Percentiles rank a stretch among this genome's conserved stretches.
Evolutionary conservation across 2,113 vertebrate genomes (phyloP).

Genomic region (Aspidoscelis tigris): DNA sequence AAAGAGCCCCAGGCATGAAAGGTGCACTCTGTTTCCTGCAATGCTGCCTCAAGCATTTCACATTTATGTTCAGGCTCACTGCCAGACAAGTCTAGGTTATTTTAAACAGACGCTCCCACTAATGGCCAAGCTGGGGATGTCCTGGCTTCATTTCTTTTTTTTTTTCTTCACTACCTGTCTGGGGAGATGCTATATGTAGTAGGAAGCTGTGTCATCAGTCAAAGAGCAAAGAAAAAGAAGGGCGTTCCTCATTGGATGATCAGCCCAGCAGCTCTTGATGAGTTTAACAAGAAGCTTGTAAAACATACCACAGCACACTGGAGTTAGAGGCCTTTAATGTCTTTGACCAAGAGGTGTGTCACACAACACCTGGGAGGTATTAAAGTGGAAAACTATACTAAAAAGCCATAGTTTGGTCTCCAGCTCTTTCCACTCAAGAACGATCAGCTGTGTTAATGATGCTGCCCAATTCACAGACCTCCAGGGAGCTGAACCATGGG

Average conservation of each 20-base stretch:
- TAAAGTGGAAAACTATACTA: conserved; percentile 7
- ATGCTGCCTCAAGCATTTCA: conserved; percentile 14
- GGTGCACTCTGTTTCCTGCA: conserved; percentile 9
- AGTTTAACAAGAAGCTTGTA: background rate
- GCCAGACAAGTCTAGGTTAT: conserved; percentile 25
- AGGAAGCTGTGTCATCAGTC: background rate
- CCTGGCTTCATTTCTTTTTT: conserved; percentile 27
- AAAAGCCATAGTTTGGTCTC: conserved; percentile 2
- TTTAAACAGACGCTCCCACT: conserved; percentile 26
- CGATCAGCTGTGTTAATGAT: background rate
- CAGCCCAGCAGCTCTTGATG: background rate
- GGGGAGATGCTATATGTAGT: background rate
- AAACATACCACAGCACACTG: background rate
- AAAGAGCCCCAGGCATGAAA: background rate
- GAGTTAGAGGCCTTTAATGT: background rate
- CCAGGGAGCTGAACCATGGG: conserved; percentile 1
- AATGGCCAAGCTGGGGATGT: conserved; percentile 14
- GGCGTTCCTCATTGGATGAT: background rate
- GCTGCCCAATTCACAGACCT: conserved; percentile 3
- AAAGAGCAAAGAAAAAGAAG: background rate
- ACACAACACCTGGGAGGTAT: conserved; percentile 20
- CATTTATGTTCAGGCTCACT: conserved; percentile 21
- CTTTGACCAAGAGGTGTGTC: conserved; percentile 2
- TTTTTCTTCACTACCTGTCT: background rate
- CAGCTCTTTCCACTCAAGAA: background rate